Evolutionary conservation across 1,140 invertebrate species (phyloP).

Genomic region (Zaprionus vittiger): DNA sequence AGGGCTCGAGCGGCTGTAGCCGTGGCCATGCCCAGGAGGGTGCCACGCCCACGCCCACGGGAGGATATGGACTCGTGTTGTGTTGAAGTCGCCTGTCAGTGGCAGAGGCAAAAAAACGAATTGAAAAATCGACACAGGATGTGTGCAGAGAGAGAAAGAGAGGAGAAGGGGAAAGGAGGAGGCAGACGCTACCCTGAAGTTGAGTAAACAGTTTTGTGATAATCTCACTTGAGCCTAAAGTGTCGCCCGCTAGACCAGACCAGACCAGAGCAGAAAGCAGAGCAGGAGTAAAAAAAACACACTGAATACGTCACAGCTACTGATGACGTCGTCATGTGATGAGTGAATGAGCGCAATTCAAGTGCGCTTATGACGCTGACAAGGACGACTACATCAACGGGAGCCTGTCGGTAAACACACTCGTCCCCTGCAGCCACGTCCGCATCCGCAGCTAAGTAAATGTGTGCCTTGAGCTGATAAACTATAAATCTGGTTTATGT

Average conservation of each 20-base stretch:
- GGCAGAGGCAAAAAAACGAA: slow-evolving; percentile 60
- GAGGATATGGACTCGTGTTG: not conserved
- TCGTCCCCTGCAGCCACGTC: not conserved
- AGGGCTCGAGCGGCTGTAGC: not conserved
- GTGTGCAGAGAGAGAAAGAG: slow-evolving; percentile 21
- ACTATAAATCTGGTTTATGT: slow-evolving; percentile 32
- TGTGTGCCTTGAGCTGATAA: not conserved
- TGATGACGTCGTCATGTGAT: slow-evolving; percentile 68
- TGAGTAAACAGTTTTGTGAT: slow-evolving; percentile 76
- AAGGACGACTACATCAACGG: slow-evolving; percentile 20
- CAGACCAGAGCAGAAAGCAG: not conserved
- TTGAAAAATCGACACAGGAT: slow-evolving; percentile 43
- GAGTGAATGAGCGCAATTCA: slow-evolving; percentile 48
- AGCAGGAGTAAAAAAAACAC: slow-evolving; percentile 1
- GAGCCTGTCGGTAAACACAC: slow-evolving; percentile 9
- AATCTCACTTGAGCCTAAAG: slow-evolving; percentile 70
- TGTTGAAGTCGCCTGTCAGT: slow-evolving; percentile 66
- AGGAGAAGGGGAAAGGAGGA: not conserved
- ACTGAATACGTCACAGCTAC: slow-evolving; percentile 34
- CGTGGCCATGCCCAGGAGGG: not conserved
- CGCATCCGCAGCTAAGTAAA: not conserved
- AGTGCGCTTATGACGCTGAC: slow-evolving; percentile 52
- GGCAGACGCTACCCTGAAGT: slow-evolving; percentile 34
- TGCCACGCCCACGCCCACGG: not conserved
- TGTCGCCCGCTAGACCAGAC: slow-evolving; percentile 24